Conservation (phyloP, 1,140 invertebrate species). For the Patella vulgata region DNA sequence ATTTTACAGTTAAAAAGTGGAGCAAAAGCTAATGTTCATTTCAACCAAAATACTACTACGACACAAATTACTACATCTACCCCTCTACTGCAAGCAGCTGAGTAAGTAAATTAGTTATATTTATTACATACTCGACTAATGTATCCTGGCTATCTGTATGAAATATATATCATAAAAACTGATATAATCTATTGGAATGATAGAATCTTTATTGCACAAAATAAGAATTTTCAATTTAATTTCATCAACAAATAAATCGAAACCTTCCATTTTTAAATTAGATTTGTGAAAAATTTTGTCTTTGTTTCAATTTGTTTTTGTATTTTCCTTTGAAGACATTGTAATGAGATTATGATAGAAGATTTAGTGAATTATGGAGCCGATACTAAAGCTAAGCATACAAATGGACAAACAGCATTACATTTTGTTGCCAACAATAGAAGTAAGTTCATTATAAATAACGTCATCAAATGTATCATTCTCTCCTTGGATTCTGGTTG, state of each 20-base stretch:
- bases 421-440: conserved; percentile 51
- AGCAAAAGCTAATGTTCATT: conserved; percentile 60
- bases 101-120: conserved; percentile 41
- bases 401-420: conserved; percentile 58
- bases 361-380: conserved; percentile 50
- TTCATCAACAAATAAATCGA: too few relatives aligned
- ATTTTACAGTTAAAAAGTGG: conserved; percentile 57
- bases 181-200: too few relatives aligned
- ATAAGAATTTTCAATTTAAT: too few relatives aligned
- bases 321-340: conserved; percentile 16
- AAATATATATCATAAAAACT: too few relatives aligned
- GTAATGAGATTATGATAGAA: conserved; percentile 36
- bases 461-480: neutral
- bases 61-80: conserved; percentile 34
- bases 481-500: too few relatives aligned
- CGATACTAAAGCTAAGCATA: conserved; percentile 55
- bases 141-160: too few relatives aligned
- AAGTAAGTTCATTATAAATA: conserved; percentile 24
- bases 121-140: too few relatives aligned
- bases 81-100: conserved; percentile 46
- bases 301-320: neutral
- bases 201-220: too few relatives aligned
- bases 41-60: conserved; percentile 28
- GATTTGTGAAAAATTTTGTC: neutral
- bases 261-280: neutral